Evolutionary conservation across 2,797 vertebrate species (phyloP).

Genomic region (Manis pentadactyla): DNA sequence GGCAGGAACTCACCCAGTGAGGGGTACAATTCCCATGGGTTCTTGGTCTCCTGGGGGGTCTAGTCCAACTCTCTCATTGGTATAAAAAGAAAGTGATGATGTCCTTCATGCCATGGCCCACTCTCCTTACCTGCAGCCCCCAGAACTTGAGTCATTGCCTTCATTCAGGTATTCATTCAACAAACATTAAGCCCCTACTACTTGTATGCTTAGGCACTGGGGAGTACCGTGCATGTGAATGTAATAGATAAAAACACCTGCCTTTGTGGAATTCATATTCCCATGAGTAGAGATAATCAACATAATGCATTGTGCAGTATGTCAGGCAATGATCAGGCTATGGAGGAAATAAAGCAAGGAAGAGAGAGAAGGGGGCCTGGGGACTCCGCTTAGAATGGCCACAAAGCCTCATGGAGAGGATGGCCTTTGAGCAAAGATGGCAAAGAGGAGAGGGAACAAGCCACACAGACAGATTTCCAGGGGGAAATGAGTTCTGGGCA

Average conservation of each 20-base stretch:
- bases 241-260: background rate
- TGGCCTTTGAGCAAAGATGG: background rate
- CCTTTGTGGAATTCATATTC: background rate
- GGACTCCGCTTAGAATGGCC: background rate
- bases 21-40: fast-evolving
- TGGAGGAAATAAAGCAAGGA: background rate
- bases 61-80: background rate
- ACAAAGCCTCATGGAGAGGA: background rate
- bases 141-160: background rate
- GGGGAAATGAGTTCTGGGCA: background rate
- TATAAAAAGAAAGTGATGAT: background rate
- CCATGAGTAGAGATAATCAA: background rate
- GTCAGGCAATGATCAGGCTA: background rate
- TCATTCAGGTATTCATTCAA: background rate
- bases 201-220: background rate
- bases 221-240: background rate
- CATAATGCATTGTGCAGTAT: background rate
- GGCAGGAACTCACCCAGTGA: background rate
- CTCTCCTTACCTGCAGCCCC: background rate
- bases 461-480: no score
- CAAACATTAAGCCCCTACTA: background rate
- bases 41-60: background rate
- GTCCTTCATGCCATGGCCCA: background rate
- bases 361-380: background rate
- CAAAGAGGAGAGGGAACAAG: background rate